Percentiles rank a stretch among this genome's conserved stretches.
phyloP scores from a whole-genome alignment of 2,113 vertebrate species.

The Hemiscyllium ocellatum region DNA sequence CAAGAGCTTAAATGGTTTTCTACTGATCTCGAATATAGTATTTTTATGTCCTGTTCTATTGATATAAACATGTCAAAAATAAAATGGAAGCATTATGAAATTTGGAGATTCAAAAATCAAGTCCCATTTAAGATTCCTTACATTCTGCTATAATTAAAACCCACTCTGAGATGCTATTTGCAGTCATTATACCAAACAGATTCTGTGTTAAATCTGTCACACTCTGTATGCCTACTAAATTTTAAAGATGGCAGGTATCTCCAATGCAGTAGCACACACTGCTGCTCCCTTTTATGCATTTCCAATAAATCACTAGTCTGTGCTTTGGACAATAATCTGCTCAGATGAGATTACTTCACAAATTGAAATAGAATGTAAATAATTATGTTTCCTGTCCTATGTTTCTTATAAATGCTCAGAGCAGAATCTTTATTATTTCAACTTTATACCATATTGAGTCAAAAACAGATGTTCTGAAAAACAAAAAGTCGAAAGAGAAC shows the following conservation, averaged over 20 bases:
- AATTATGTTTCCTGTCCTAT: neutral
- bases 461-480: neutral
- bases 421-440: neutral
- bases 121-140: neutral
- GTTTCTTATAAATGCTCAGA: neutral
- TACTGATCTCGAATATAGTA: no score
- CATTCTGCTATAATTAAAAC: neutral
- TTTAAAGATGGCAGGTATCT: neutral
- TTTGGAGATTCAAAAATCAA: neutral
- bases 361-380: neutral
- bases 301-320: neutral
- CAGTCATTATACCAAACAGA: no score
- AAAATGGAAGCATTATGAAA: constrained; percentile 7
- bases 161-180: neutral
- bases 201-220: neutral
- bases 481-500: neutral
- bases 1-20: no score
- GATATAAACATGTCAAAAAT: neutral
- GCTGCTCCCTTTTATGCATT: neutral
- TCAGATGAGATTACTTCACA: neutral
- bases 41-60: neutral
- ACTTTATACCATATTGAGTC: neutral
- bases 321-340: neutral
- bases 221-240: neutral
- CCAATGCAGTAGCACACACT: neutral